A percentile compares a stretch with the other conserved stretches of the same genome.
Evolutionary conservation across 2,113 vertebrate genomes (phyloP).

Genomic region (Tetrax tetrax): DNA sequence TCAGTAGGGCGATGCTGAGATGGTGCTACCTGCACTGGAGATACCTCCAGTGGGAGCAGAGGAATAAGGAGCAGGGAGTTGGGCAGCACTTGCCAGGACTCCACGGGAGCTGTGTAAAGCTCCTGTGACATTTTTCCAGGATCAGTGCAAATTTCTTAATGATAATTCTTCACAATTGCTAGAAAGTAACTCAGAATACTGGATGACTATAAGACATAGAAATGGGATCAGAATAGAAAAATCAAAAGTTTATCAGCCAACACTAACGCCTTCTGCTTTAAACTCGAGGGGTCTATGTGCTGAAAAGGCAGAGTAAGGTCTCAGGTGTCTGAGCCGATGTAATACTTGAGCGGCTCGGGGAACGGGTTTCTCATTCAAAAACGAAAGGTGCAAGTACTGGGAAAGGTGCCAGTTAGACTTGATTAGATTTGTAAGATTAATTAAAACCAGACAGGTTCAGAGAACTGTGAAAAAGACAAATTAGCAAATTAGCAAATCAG

Average conservation of each 20-base stretch:
- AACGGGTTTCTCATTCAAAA: neutral
- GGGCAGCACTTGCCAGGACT: neutral
- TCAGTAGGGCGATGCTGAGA: neutral
- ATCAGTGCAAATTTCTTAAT: neutral
- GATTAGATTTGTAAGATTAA: slow-evolving; percentile 32
- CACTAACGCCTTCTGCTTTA: neutral
- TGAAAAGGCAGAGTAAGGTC: neutral
- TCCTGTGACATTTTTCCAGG: neutral
- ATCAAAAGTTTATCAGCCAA: neutral
- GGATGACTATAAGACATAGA: neutral
- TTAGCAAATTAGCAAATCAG: neutral
- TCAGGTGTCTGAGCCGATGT: neutral
- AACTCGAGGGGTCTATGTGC: fast-evolving
- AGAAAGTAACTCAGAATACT: neutral
- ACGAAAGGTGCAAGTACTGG: neutral
- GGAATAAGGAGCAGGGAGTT: neutral
- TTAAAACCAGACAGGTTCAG: slow-evolving; percentile 27
- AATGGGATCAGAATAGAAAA: neutral
- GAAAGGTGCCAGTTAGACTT: slow-evolving; percentile 16
- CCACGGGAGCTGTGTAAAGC: neutral
- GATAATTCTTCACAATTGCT: neutral
- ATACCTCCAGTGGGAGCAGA: neutral
- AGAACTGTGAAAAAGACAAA: slow-evolving; percentile 10
- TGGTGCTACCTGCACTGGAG: neutral
- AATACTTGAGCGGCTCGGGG: neutral